Percentiles rank a stretch among this genome's conserved stretches.
Conservation (phyloP, 2,113 vertebrate genomes). For the Ictalurus furcatus region DNA sequence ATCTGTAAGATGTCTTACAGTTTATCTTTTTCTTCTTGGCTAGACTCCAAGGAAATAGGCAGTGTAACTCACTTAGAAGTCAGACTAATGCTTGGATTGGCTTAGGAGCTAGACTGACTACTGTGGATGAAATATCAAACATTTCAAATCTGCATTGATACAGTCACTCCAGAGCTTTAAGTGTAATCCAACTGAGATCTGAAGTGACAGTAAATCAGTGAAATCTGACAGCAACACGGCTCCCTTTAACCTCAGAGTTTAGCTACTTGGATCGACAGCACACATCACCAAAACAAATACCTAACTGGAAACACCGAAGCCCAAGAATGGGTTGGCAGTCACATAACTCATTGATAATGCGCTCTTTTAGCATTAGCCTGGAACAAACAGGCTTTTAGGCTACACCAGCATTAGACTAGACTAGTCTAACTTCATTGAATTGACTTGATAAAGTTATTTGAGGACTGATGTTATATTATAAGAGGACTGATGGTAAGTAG, state of each 20-base stretch:
- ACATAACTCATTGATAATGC: not conserved
- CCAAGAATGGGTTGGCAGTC: not conserved
- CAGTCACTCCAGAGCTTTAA: conserved; percentile 54
- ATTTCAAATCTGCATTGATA: conserved; percentile 49
- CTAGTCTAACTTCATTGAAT: conserved; percentile 1
- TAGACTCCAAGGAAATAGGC: not conserved
- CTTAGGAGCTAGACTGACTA: conserved; percentile 24
- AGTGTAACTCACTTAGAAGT: not conserved
- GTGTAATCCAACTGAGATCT: conserved; percentile 52
- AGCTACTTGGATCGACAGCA: not conserved
- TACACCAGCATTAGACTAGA: not conserved
- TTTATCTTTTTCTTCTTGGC: not conserved
- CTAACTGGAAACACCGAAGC: not conserved
- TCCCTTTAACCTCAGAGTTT: conserved; percentile 34
- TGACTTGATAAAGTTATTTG: not conserved
- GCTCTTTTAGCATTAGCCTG: conserved; percentile 16
- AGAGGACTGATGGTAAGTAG: not conserved
- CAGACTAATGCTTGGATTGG: not conserved
- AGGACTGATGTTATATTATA: not conserved
- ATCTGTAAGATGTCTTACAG: not conserved
- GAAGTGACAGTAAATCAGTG: conserved; percentile 59
- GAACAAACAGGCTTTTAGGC: conserved; percentile 12
- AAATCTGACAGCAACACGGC: conserved; percentile 55
- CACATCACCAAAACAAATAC: not conserved
- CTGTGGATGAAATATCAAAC: conserved; percentile 43